Evolutionary conservation across 2,888 invertebrate species (phyloP).

Genomic region (Scaptomyza polygonia): DNA sequence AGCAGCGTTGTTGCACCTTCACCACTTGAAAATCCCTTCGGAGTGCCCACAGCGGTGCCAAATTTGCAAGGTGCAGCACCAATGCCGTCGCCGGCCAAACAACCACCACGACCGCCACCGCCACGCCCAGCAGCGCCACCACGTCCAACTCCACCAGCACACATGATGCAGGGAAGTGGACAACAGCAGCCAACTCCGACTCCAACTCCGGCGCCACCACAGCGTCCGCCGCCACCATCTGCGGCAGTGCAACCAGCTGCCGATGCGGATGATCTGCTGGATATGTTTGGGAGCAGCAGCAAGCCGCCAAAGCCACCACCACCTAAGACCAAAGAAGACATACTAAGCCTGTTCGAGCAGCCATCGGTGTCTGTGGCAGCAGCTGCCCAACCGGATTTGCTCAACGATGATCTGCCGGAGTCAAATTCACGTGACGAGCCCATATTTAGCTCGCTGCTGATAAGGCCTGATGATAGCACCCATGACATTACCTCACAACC

Average conservation of each 20-base stretch:
- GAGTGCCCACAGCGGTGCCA: conserved; percentile 84
- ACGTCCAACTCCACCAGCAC: conserved; percentile 76
- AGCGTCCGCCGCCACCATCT: conserved; percentile 79
- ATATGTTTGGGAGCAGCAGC: conserved; percentile 83
- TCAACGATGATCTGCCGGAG: conserved; percentile 86
- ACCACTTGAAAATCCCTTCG: conserved; percentile 83
- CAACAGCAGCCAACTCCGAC: conserved; percentile 53
- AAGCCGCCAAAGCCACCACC: conserved; percentile 86
- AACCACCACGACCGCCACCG: conserved; percentile 85
- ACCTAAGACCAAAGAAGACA: conserved; percentile 87
- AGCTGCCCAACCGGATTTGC: conserved; percentile 85
- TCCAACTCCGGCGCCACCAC: conserved; percentile 64
- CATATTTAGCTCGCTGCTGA: conserved; percentile 80
- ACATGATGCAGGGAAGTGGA: conserved; percentile 67
- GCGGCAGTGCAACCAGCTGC: conserved; percentile 45
- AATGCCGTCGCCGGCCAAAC: conserved; percentile 85
- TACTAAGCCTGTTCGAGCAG: conserved; percentile 86
- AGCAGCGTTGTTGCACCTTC: conserved; percentile 34
- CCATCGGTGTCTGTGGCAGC: conserved; percentile 73
- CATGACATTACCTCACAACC: conserved; percentile 83
- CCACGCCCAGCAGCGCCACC: conserved; percentile 83
- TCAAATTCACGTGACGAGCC: conserved; percentile 65
- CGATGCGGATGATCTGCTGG: conserved; percentile 86
- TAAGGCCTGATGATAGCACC: conserved; percentile 82
- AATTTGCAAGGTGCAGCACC: conserved; percentile 84